Evolutionary conservation across 2,113 vertebrate genomes (phyloP), one percentile per base, ranked within the genome.

Genomic region (Athene noctua): DNA sequence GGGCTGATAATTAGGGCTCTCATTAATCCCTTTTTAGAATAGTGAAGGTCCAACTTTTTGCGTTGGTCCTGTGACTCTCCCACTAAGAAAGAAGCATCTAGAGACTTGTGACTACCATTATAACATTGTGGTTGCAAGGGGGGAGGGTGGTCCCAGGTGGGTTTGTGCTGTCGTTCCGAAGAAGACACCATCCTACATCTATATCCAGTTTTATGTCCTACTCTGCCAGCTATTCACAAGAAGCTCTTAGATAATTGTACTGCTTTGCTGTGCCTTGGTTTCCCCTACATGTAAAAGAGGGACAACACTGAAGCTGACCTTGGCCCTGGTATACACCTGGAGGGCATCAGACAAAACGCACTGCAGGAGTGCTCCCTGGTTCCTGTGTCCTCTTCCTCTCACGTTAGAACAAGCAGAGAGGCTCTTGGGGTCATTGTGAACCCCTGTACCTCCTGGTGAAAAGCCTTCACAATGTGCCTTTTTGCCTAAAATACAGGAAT

Each of bases 391-490:
- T 79, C 66, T 71, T 73, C 75, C 78, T 51, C 29, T 68, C 22
- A 3, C n/a, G 67, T 74, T 22, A 59, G 32, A 93, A 34, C 44
- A 40, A 80, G 79, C 62, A 90, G 20, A 40, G 58, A 70, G 84
- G 85, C 63, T 61, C 18, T 22, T 58, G 44, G 44, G 57, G 73
- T 87, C 70, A 6, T 38, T 13, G 62, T 66, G 90, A 79, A 17
- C 54, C 80, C 42, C 49, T 29, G 47, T 80, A 38, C 67, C 84
- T 95, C 61, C 80, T 58, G 71, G 46, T 82, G 70, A 85, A 83
- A 88, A 91, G 80, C 90, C 81, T 89, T 94, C 77, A 86, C 71
- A 32, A 54, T 2, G 98, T 98, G 97, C 98, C 98, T 98, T 98
- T 95, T 81, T 92, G 65, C 87, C 92, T 93, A 86, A 82, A 94